phyloP scores from a whole-genome alignment of 2,888 invertebrate species.

The Germaria angustata region DNA sequence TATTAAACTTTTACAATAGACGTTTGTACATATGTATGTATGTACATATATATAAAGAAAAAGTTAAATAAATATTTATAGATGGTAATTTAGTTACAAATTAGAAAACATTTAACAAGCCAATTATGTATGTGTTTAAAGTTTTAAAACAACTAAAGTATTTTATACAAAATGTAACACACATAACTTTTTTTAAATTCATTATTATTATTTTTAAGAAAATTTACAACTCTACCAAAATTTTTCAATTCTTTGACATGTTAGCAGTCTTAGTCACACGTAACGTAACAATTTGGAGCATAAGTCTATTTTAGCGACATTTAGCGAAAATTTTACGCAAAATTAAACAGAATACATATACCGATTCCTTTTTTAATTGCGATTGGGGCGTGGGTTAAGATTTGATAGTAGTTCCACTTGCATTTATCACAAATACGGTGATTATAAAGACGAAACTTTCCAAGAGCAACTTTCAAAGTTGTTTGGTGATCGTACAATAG shows the following conservation, averaged over 20 bases:
- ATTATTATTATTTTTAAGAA: too few relatives aligned
- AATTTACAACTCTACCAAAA: background rate
- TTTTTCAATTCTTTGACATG: background rate
- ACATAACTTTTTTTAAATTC: background rate
- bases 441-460: too few relatives aligned
- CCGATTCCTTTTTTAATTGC: background rate
- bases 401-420: background rate
- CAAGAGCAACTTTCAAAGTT: too few relatives aligned
- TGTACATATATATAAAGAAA: background rate
- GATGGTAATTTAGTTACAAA: background rate
- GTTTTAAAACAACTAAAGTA: background rate
- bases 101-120: slow-evolving; percentile 18
- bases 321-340: too few relatives aligned
- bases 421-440: too few relatives aligned
- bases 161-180: slow-evolving; percentile 17
- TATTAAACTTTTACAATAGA: background rate
- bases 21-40: background rate
- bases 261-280: background rate
- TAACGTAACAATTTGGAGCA: background rate
- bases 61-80: background rate
- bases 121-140: slow-evolving; percentile 1
- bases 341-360: too few relatives aligned
- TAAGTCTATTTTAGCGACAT: background rate
- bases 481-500: too few relatives aligned
- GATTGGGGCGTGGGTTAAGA: background rate